Conservation (phyloP, 2,113 vertebrate genomes). For the Callionymus lyra region DNA sequence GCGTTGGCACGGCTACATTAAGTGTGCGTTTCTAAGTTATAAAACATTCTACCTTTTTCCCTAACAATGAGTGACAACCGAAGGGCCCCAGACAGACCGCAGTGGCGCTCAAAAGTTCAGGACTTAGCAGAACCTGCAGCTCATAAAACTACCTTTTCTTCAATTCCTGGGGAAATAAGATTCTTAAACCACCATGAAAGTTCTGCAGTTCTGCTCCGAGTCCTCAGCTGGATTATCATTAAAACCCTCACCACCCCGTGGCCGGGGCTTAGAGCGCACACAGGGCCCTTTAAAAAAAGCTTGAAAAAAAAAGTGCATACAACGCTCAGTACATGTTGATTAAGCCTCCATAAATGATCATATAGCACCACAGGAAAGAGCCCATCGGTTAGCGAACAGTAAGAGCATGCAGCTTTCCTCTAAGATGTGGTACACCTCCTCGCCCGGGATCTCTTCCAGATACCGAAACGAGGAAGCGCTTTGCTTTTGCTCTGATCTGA, state of each 20-base stretch:
- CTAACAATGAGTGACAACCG: too few relatives aligned
- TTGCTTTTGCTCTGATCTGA: constrained; percentile 63
- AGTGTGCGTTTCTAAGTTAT: too few relatives aligned
- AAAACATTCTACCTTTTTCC: too few relatives aligned
- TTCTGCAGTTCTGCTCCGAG: constrained; percentile 19
- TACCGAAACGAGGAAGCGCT: constrained; percentile 55
- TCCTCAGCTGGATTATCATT: constrained; percentile 26
- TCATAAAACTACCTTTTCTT: constrained; percentile 13
- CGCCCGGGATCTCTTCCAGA: constrained; percentile 66
- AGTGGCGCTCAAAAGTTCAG: constrained; percentile 3
- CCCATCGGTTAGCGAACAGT: constrained; percentile 53
- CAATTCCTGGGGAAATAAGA: constrained; percentile 5
- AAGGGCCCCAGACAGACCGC: too few relatives aligned
- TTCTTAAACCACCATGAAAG: constrained; percentile 23
- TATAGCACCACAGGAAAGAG: constrained; percentile 55
- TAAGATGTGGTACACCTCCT: constrained; percentile 68
- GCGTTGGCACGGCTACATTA: too few relatives aligned
- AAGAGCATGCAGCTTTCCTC: constrained; percentile 44
- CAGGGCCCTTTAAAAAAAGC: constrained; percentile 52
- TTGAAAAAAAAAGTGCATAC: constrained; percentile 57
- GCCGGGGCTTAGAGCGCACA: constrained; percentile 36
- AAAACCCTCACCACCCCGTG: constrained; percentile 36
- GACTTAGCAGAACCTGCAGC: constrained; percentile 16
- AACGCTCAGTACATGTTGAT: constrained; percentile 63
- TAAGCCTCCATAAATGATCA: constrained; percentile 64